Percentiles rank a stretch among this genome's conserved stretches.
phyloP scores from a whole-genome alignment of 1,140 invertebrate genomes.

The Sitobion miscanthi region DNA sequence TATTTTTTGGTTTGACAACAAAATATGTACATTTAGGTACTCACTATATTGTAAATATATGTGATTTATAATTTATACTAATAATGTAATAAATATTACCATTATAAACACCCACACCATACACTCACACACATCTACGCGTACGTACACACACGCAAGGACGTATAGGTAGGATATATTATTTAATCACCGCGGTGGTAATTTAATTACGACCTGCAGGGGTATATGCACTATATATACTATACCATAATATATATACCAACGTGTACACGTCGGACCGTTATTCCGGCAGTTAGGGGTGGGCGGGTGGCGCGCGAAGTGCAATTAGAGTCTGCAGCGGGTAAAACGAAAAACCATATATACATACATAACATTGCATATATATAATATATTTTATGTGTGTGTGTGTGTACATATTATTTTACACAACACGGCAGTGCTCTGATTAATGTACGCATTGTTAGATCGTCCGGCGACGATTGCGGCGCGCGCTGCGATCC shows the following conservation, averaged over 20 bases:
- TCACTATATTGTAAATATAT: too few relatives aligned
- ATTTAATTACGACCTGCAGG: slow-evolving; percentile 18
- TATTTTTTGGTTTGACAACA: too few relatives aligned
- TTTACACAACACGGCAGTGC: neutral
- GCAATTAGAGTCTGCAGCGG: slow-evolving; percentile 35
- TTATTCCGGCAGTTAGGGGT: neutral
- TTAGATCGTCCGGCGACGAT: slow-evolving; percentile 33
- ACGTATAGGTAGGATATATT: neutral
- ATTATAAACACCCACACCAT: neutral
- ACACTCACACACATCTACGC: too few relatives aligned
- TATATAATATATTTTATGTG: too few relatives aligned
- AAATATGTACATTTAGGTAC: too few relatives aligned
- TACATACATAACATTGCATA: neutral
- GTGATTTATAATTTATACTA: neutral
- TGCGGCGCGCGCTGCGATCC: neutral
- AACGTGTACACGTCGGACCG: neutral
- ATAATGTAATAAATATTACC: neutral
- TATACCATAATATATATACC: too few relatives aligned
- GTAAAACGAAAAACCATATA: slow-evolving; percentile 35
- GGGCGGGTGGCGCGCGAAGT: neutral
- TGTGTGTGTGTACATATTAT: neutral
- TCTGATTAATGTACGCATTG: slow-evolving; percentile 49
- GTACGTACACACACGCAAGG: neutral
- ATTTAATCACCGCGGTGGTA: slow-evolving; percentile 7
- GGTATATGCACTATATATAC: neutral